Evolutionary conservation across 2,113 vertebrate species (phyloP).

Genomic region (Perccottus glenii): DNA sequence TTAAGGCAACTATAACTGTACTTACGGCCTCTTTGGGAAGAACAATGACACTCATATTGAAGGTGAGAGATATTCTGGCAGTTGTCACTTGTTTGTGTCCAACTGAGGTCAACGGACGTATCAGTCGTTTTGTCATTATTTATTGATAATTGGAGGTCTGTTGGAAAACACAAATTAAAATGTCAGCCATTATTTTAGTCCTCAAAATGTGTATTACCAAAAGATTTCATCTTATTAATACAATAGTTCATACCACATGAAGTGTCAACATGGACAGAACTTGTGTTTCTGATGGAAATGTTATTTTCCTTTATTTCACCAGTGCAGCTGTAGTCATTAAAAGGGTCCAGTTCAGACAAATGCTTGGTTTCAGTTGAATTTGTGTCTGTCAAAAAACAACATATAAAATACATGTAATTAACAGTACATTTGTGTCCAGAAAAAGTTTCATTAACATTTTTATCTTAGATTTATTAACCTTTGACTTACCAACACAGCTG

Average conservation of each 20-base stretch:
- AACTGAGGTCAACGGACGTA: fast-evolving
- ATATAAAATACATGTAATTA: no score
- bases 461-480: no score
- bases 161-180: conserved; percentile 21
- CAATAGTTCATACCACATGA: conserved; percentile 46
- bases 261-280: fast-evolving
- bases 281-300: fast-evolving
- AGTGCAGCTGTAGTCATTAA: conserved; percentile 26
- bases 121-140: fast-evolving
- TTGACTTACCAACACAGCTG: conserved; percentile 45
- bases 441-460: no score
- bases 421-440: no score
- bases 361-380: fast-evolving
- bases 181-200: background rate
- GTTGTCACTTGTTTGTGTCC: background rate
- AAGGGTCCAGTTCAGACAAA: conserved; percentile 29
- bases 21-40: fast-evolving
- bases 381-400: background rate
- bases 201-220: background rate
- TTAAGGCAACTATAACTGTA: background rate
- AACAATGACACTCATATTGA: background rate
- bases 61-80: fast-evolving
- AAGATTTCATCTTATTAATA: background rate
- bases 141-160: conserved; percentile 3
- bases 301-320: conserved; percentile 5